Percentiles rank a stretch among this genome's conserved stretches.
Evolutionary conservation across 2,888 invertebrate genomes (phyloP).

Genomic region (Mamestra brassicae): DNA sequence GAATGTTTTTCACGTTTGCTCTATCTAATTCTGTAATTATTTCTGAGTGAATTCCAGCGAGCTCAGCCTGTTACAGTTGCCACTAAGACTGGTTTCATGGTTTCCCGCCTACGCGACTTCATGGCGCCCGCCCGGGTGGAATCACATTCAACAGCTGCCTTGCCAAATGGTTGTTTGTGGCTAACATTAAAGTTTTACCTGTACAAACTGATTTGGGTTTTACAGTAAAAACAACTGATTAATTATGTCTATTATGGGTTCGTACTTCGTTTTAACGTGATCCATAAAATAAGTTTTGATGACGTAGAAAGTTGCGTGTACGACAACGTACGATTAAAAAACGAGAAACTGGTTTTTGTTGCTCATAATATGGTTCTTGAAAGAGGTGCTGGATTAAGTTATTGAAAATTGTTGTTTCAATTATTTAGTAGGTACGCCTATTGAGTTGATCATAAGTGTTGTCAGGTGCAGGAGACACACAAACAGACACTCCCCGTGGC

Average conservation of each 20-base stretch:
- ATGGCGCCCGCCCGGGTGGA: conserved; percentile 84
- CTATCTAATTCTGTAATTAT: conserved; percentile 28
- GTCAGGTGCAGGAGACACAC: conserved; percentile 64
- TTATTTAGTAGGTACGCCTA: neutral
- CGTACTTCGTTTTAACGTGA: neutral
- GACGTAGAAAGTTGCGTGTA: conserved; percentile 13
- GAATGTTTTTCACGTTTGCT: conserved; percentile 31
- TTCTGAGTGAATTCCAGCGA: conserved; percentile 50
- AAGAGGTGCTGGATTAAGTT: conserved; percentile 7
- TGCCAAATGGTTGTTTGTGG: conserved; percentile 69
- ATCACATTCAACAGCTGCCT: conserved; percentile 78
- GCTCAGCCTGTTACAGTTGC: conserved; percentile 72
- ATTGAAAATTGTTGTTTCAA: neutral
- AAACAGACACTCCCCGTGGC: conserved; percentile 77
- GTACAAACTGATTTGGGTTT: conserved; percentile 7
- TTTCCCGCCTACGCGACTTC: conserved; percentile 90
- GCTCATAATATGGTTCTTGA: conserved; percentile 26
- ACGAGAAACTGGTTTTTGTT: conserved; percentile 18
- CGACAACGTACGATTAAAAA: conserved; percentile 3
- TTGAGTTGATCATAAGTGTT: conserved; percentile 28
- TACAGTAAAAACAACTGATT: neutral
- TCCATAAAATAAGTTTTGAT: neutral
- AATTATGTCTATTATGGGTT: neutral
- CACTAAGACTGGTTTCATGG: conserved; percentile 89
- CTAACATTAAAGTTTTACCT: conserved; percentile 50